Percentiles rank a stretch among this genome's conserved stretches.
These are phyloP conservation scores for Serranus cabrilla DNA, from an alignment of 2,797 vertebrate genomes.

Conservation along the genomic window DNA sequence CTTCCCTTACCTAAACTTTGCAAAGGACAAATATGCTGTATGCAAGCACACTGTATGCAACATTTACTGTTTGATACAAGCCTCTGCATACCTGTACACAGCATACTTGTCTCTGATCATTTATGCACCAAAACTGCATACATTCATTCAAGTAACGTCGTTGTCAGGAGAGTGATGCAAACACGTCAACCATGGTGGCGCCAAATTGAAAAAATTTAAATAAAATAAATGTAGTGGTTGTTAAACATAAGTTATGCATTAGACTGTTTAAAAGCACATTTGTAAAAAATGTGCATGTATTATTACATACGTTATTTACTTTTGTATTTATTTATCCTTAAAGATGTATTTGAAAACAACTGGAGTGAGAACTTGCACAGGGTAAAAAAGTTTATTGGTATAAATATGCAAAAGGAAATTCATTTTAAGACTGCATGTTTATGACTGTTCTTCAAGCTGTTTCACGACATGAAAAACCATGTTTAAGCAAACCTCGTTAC, in stretches of 20 bases:
- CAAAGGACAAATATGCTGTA: constrained; percentile 31
- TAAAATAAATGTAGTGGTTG: too few species aligned
- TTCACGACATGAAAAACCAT: constrained; percentile 70
- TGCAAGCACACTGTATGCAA: constrained; percentile 19
- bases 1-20: constrained; percentile 74
- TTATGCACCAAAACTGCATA: background rate
- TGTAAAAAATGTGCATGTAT: too few species aligned
- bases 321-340: background rate
- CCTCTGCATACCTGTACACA: background rate
- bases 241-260: too few species aligned
- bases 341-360: background rate
- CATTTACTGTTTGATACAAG: background rate
- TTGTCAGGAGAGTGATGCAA: too few species aligned
- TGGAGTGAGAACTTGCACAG: constrained; percentile 16
- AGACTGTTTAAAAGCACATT: too few species aligned
- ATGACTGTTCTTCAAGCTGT: constrained; percentile 69
- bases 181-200: too few species aligned
- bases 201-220: too few species aligned
- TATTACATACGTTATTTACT: too few species aligned
- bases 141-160: too few species aligned
- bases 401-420: constrained; percentile 84
- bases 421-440: constrained; percentile 78
- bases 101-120: background rate
- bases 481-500: constrained; percentile 75
- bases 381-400: constrained; percentile 86